Conservation (phyloP, 2,888 invertebrate genomes). For the Stegana nigrithorax region DNA sequence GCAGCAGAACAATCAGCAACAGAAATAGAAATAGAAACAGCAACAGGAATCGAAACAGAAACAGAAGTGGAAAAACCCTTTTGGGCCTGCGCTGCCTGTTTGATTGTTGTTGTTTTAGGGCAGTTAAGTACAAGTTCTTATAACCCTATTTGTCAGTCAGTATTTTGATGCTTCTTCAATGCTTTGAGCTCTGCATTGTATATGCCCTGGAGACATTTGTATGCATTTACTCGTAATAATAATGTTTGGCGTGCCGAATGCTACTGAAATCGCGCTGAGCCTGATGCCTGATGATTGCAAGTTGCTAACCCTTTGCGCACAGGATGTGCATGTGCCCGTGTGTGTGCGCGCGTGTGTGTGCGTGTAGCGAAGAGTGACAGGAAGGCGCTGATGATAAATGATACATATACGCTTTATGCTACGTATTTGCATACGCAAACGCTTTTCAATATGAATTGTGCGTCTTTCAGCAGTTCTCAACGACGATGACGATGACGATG, state of each 20-base stretch:
- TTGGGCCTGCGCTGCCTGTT: background rate
- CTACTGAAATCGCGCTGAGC: constrained; percentile 5
- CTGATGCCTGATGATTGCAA: no score
- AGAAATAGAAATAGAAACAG: no score
- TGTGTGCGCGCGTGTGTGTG: no score
- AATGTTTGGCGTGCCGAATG: constrained; percentile 44
- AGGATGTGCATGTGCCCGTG: no score
- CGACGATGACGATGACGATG: background rate
- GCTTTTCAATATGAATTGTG: constrained; percentile 49
- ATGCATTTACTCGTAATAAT: constrained; percentile 40
- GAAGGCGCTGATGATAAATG: constrained; percentile 49
- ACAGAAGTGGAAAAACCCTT: constrained; percentile 19
- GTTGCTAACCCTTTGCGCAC: no score
- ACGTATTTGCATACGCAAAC: constrained; percentile 53
- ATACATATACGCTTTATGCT: constrained; percentile 55
- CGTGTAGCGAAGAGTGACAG: background rate
- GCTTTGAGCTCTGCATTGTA: background rate
- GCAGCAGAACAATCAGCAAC: no score
- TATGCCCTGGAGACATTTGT: constrained; percentile 13
- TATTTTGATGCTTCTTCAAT: no score
- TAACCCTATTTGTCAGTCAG: constrained; percentile 46
- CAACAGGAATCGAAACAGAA: background rate
- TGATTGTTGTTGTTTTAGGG: constrained; percentile 16
- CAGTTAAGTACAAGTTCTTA: constrained; percentile 17
- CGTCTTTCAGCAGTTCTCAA: constrained; percentile 44